Conservation (phyloP, 1,140 invertebrate genomes). For the Papilio machaon region DNA sequence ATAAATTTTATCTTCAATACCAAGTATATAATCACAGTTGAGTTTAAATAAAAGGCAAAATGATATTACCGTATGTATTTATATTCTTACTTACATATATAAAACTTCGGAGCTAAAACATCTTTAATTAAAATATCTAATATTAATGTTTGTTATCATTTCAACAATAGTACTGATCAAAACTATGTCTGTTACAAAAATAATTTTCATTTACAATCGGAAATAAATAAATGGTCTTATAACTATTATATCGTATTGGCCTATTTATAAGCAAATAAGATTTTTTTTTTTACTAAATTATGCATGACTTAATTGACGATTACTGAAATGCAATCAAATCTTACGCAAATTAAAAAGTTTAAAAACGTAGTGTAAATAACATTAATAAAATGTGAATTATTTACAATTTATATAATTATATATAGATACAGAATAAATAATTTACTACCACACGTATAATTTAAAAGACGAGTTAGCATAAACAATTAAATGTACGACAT, state of each 20-base stretch:
- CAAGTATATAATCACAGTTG: background rate
- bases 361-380: background rate
- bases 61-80: conserved; percentile 69
- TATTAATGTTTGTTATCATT: conserved; percentile 67
- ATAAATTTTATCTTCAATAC: no score
- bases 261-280: conserved; percentile 41
- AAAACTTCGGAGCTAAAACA: conserved; percentile 68
- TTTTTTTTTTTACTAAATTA: conserved; percentile 41
- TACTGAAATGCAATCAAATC: conserved; percentile 38
- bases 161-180: conserved; percentile 65
- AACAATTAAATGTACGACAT: conserved; percentile 10
- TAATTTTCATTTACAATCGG: conserved; percentile 64
- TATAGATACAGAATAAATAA: conserved; percentile 1
- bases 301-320: conserved; percentile 50
- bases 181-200: conserved; percentile 72
- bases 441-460: conserved; percentile 18
- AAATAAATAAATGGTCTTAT: conserved; percentile 49
- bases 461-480: background rate
- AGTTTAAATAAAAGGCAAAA: conserved; percentile 36
- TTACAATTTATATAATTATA: conserved; percentile 8
- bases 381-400: conserved; percentile 7
- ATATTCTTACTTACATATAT: conserved; percentile 72
- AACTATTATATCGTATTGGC: conserved; percentile 45
- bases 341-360: background rate
- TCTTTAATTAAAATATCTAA: conserved; percentile 75